Conservation (phyloP, 2,113 vertebrate species). For the Myiopsitta monachus region DNA sequence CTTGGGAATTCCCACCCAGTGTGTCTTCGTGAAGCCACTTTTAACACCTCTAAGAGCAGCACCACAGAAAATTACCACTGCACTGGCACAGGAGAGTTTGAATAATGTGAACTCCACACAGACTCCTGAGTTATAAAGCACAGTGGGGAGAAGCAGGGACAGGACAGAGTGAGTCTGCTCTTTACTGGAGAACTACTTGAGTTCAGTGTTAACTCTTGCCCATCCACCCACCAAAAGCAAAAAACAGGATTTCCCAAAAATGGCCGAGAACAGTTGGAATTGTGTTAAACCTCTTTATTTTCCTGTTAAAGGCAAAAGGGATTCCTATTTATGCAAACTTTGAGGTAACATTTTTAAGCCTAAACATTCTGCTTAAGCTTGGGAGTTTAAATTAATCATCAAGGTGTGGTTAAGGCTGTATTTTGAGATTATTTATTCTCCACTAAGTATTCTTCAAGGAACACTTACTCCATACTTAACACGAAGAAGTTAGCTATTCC, state of each 20-base stretch:
- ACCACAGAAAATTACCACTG: not conserved
- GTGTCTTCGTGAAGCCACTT: not conserved
- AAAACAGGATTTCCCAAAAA: accelerated
- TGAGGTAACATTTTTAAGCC: not conserved
- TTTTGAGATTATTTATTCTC: not conserved
- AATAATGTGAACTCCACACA: not conserved
- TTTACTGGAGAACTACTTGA: not conserved
- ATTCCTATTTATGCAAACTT: not conserved
- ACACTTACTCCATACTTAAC: not conserved
- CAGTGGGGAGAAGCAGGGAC: not conserved
- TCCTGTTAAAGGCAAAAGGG: not conserved
- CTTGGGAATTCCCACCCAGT: not conserved
- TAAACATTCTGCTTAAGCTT: not conserved
- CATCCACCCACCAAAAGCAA: not conserved
- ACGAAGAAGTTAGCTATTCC: not conserved
- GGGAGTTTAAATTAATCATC: not conserved
- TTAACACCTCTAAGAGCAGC: not conserved
- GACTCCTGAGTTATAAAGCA: not conserved
- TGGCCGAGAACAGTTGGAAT: not conserved
- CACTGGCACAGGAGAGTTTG: not conserved
- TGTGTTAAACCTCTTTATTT: not conserved
- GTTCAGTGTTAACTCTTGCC: not conserved
- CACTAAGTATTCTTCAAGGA: not conserved
- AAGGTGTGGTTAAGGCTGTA: not conserved
- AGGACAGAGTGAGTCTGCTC: not conserved